Percentiles rank a stretch among this genome's conserved stretches.
Evolutionary conservation across 2,888 invertebrate species (phyloP).

Genomic region (Cyclophora punctaria): DNA sequence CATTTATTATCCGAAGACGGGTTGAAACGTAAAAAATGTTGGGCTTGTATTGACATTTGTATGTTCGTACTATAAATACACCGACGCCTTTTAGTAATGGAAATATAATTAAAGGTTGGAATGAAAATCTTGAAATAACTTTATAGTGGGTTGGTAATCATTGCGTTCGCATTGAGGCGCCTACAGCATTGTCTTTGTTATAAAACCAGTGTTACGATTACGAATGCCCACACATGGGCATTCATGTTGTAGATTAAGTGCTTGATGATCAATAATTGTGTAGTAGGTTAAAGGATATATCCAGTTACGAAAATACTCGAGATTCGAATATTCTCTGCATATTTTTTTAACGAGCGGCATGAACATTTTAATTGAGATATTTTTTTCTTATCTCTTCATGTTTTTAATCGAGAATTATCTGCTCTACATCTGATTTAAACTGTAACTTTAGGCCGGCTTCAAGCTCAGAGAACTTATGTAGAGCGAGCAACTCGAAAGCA

Average conservation of each 20-base stretch:
- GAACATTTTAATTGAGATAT: no score
- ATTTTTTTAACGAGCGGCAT: no score
- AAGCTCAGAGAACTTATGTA: no score
- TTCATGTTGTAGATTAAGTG: conserved; percentile 1
- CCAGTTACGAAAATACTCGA: neutral
- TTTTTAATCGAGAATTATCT: no score
- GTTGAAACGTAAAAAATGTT: no score
- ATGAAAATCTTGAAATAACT: conserved; percentile 38
- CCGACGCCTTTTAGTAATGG: conserved; percentile 27
- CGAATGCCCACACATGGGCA: conserved; percentile 8
- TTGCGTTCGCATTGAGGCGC: conserved; percentile 29
- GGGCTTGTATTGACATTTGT: neutral
- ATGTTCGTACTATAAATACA: conserved; percentile 2
- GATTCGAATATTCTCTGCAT: no score
- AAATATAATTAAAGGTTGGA: conserved; percentile 37
- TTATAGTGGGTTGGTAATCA: conserved; percentile 21
- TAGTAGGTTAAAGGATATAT: no score
- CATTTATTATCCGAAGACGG: no score
- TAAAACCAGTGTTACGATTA: conserved; percentile 17
- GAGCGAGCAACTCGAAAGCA: no score
- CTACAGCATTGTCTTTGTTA: conserved; percentile 12
- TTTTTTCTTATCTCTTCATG: no score
- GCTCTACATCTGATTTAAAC: no score
- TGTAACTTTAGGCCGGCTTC: no score
- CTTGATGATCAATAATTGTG: neutral